Percentiles rank a stretch among this genome's conserved stretches.
Conservation (phyloP, 2,888 invertebrate species). For the Drosophila rubida region DNA sequence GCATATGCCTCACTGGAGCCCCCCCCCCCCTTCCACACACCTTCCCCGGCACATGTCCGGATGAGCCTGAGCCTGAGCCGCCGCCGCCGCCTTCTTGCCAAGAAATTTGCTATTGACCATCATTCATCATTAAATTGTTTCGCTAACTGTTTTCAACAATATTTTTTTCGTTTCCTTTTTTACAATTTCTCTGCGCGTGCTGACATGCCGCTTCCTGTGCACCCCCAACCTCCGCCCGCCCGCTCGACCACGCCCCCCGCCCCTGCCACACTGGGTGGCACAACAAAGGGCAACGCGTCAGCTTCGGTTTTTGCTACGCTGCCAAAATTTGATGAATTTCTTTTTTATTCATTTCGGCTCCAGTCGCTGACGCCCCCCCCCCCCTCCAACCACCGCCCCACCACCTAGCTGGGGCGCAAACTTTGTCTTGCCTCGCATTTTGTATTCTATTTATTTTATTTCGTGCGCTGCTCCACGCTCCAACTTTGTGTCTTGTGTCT, state of each 20-base stretch:
- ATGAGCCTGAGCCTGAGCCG: not conserved
- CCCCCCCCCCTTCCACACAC: slow-evolving; percentile 3
- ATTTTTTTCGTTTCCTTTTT: slow-evolving; percentile 32
- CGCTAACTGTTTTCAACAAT: slow-evolving; percentile 77
- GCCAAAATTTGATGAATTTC: slow-evolving; percentile 79
- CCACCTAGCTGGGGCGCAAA: not conserved
- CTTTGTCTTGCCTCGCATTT: slow-evolving; percentile 27
- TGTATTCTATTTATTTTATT: slow-evolving; percentile 36
- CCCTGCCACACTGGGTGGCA: slow-evolving; percentile 14
- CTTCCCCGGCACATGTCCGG: not conserved
- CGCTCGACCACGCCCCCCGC: not conserved
- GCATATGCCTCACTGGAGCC: slow-evolving; percentile 55
- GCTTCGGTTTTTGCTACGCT: slow-evolving; percentile 61
- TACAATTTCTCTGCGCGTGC: slow-evolving; percentile 45
- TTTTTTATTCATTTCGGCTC: slow-evolving; percentile 73
- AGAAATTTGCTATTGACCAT: slow-evolving; percentile 68
- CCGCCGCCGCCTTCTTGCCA: slow-evolving; percentile 15
- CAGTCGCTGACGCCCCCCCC: not conserved
- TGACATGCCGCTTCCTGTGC: slow-evolving; percentile 70
- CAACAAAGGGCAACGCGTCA: slow-evolving; percentile 47
- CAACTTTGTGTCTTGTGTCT: slow-evolving; percentile 60
- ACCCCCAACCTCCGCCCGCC: not conserved
- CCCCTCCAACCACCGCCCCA: not conserved
- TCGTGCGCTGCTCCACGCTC: slow-evolving; percentile 26
- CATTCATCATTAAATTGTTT: slow-evolving; percentile 81